A percentile compares a stretch with the other conserved stretches of the same genome.
phyloP scores from a whole-genome alignment of 1,140 invertebrate species.

The Paracyclopina nana region DNA sequence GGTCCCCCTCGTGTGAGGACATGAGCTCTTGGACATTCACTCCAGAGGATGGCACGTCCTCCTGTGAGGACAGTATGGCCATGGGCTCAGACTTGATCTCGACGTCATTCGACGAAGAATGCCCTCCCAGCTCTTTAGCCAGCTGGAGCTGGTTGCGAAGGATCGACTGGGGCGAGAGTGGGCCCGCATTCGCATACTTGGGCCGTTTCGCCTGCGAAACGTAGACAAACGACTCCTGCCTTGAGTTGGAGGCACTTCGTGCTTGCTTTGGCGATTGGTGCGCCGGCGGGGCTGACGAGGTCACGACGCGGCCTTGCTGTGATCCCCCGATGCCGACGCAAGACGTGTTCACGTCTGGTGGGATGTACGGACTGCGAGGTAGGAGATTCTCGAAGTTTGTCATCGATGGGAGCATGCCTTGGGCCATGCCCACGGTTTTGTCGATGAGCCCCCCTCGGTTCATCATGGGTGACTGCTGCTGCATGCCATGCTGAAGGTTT shows the following conservation, averaged over 20 bases:
- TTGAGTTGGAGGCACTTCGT: neutral
- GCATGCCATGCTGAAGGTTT: no score
- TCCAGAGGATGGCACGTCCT: conserved; percentile 14
- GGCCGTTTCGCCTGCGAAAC: neutral
- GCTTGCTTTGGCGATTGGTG: conserved; percentile 3
- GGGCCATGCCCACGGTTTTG: neutral
- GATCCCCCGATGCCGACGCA: neutral
- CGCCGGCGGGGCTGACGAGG: conserved; percentile 5
- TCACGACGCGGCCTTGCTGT: neutral
- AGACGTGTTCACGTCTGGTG: neutral
- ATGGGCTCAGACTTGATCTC: conserved; percentile 14
- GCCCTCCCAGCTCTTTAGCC: neutral
- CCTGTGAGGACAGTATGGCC: neutral
- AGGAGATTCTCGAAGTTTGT: conserved; percentile 8
- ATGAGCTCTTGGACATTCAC: conserved; percentile 16
- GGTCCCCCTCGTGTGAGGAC: conserved; percentile 4
- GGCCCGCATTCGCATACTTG: no score
- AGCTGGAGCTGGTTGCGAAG: neutral
- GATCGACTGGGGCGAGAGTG: neutral
- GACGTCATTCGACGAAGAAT: conserved; percentile 4
- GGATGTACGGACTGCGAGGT: conserved; percentile 5
- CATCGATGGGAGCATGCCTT: neutral
- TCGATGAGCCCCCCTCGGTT: no score
- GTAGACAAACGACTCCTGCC: neutral
- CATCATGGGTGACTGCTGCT: no score